Percentiles rank a stretch among this genome's conserved stretches.
phyloP scores from a whole-genome alignment of 2,888 invertebrate species.

The Pseudococcus longispinus region DNA sequence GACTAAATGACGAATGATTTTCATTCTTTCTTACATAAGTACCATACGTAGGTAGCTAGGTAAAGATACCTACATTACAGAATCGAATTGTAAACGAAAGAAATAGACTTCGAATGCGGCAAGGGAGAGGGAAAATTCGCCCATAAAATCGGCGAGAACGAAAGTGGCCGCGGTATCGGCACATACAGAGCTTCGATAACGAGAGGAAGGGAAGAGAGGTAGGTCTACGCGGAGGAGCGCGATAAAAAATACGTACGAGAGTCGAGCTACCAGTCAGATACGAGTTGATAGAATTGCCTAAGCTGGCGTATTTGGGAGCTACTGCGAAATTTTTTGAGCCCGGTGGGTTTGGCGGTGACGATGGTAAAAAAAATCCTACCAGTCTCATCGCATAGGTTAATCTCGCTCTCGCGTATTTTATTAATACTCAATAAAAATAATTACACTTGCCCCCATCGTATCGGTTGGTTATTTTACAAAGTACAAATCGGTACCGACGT shows the following conservation, averaged over 20 bases:
- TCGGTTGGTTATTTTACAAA: slow-evolving; percentile 52
- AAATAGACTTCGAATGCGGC: too few relatives aligned
- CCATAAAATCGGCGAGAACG: neutral
- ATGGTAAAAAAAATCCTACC: neutral
- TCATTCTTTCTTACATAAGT: neutral
- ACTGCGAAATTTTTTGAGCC: neutral
- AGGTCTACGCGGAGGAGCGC: neutral
- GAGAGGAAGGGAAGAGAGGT: neutral
- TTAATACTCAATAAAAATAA: slow-evolving; percentile 53
- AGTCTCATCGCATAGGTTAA: slow-evolving; percentile 18
- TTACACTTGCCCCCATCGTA: slow-evolving; percentile 48
- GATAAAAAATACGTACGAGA: neutral
- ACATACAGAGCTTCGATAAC: neutral
- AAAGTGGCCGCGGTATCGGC: neutral
- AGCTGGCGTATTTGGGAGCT: neutral
- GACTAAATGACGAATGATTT: neutral
- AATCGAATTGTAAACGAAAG: too few relatives aligned
- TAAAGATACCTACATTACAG: too few relatives aligned
- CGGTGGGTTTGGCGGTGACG: neutral
- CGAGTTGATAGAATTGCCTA: slow-evolving; percentile 25
- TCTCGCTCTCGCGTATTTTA: slow-evolving; percentile 41
- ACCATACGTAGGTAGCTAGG: too few relatives aligned
- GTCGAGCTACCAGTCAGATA: neutral
- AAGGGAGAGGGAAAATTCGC: too few relatives aligned
- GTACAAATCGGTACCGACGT: slow-evolving; percentile 54